These are phyloP conservation scores for Molanna angustata DNA, from an alignment of 2,888 invertebrate species.

Conservation along the genomic window DNA sequence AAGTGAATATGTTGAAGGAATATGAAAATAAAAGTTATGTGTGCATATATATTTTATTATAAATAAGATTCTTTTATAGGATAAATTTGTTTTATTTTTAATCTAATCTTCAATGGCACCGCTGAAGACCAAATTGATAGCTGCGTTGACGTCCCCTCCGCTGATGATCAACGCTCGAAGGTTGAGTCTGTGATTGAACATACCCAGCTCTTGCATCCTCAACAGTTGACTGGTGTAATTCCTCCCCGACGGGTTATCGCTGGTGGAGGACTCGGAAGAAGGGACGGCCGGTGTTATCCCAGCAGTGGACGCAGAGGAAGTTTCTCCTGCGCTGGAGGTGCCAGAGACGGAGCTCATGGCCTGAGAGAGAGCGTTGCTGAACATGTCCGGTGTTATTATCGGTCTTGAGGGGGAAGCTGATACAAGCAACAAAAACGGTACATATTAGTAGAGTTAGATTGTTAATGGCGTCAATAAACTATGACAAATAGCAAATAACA, in stretches of 20 bases:
- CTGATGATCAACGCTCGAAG: constrained; percentile 80
- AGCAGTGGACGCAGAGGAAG: constrained; percentile 27
- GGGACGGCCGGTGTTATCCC: not conserved
- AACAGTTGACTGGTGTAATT: constrained; percentile 54
- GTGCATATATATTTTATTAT: too few relatives aligned
- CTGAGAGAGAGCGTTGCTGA: constrained; percentile 73
- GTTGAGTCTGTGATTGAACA: constrained; percentile 79
- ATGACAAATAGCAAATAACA: too few relatives aligned
- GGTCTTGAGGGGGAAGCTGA: constrained; percentile 26
- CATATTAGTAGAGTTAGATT: not conserved
- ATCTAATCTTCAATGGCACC: constrained; percentile 43
- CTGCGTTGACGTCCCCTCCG: constrained; percentile 83
- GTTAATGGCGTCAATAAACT: not conserved
- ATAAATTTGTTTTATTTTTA: too few relatives aligned
- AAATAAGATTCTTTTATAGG: too few relatives aligned
- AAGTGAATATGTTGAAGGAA: too few relatives aligned
- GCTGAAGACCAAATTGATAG: constrained; percentile 84
- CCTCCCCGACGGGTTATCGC: constrained; percentile 12
- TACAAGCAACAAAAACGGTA: constrained; percentile 33
- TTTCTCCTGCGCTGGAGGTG: constrained; percentile 31
- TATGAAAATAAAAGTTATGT: too few relatives aligned
- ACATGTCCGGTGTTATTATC: constrained; percentile 74
- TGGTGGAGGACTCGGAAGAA: constrained; percentile 27
- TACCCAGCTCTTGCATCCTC: constrained; percentile 90
- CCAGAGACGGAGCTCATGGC: constrained; percentile 49